Evolutionary conservation across 92 coral and sea anemone species (phyloP), one percentile per base, ranked within the genome.

Genomic region (Zoanthus sociatus): DNA sequence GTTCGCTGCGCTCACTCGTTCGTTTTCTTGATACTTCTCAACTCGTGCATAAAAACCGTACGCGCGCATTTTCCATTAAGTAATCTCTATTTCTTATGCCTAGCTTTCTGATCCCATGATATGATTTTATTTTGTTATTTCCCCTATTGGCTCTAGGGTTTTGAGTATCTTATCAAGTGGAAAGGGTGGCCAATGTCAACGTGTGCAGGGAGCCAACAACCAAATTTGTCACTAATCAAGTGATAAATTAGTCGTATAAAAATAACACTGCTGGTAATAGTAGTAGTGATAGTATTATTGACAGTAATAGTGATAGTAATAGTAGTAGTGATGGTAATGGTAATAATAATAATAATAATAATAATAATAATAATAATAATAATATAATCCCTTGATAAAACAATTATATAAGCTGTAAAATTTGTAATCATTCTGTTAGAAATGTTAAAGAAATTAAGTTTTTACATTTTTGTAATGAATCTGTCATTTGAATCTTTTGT

Each of bases 391-490:
- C 66, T 10, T 13, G 14, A 58, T 58, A 60, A 60, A 60, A 60
- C 66, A 60, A 60, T 60, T 11, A 60, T 60, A 60, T 60, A 11
- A 60, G 66, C 66, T 60, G 66, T 60, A 60, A 60, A 13, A 13
- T 60, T 60, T 60, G 16, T 60, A 60, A 60, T 60, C 66, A 60
- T 60, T 11, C 66, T 11, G 66, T 60, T 60, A 60, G 1, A 60
- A 60, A 60, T 60, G 66, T 60, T 60, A 77, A 77, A 77, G 60
- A 87, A 81, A 70, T 88, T 81, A 56, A 87, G 84, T 73, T 33
- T 77, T 77, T 77, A 46, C 48, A 33, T 77, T 46, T 76, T 76
- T 14, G 3, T 76, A 45, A 58, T 14, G 11, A 76, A 76, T 76
- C 51, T 46, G 14, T 32, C 1, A 26, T 37, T 32, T 78, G 18